Base-by-base conservation (phyloP, 2,888 invertebrate species). In the Gasteruption jaculator region DNA sequence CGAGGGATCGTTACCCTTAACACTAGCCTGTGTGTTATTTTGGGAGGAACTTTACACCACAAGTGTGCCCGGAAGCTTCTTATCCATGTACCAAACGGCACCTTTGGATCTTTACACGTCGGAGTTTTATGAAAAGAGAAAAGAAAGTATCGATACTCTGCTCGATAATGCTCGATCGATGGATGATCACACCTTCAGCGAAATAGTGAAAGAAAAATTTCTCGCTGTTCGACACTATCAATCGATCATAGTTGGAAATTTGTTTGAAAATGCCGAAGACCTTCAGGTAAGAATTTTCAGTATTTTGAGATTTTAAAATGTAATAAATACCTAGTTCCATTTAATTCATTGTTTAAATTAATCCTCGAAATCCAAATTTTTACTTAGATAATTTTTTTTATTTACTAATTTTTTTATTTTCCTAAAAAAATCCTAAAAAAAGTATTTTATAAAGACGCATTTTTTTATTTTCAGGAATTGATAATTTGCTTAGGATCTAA, bases 1-100 rank as follows among this genome's bases (percentile, higher is more conserved):
- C 59, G 88, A 89, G 66, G 84, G 86, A 2, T 71, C 76, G 1
- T 74, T 83, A 11, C 73, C 85, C 5, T 73, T 73, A 3, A 76
- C 79, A 1, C 63, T 88, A 41, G 84, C 84, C 65, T 74, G 74
- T 24, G 69, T 85, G 0, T 68, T 86, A 5, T 87, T 91, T 68
- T 91, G 90, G 89, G 85, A 90, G 51, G 79, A 88, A 3, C 79
- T 92, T 32, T 86, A 81, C 56, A 63, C 71, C 41, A 52, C 65
- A 8, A 73, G 76, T 48, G 71, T 82, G 10, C 73, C 74, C 35
- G 84, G 86, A 44, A 73, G 79, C 8, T 91, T 86, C 67, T 72
- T 85, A 29, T 78, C 77, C 1, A 70, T 72, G 3, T 81, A 79
- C 61, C 89, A 90, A 65, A 60, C 68, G 4, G 74, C 73, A n/a